Evolutionary conservation across 2,113 vertebrate genomes (phyloP), one percentile per base, ranked within the genome.

Genomic region (Plecotus auritus): DNA sequence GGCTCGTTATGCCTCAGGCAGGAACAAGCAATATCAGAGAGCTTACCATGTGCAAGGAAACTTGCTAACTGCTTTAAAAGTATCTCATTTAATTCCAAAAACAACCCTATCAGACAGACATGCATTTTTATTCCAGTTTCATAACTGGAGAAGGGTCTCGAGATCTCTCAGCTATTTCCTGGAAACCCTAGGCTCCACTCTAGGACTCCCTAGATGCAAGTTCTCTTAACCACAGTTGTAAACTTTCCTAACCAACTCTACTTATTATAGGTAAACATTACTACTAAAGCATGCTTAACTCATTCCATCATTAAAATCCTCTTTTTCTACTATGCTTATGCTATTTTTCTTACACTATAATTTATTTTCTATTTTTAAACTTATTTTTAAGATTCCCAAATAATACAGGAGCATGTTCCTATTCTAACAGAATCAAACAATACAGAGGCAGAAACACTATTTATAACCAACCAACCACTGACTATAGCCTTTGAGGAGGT

Each of bases 291-390:
- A 69, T 66, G 72, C 67, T 90, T 85, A 74, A 74, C 85, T 69
- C 37, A 90, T 90, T 59, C 42, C 49, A 74, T 67, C 88, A 91
- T 93, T 92, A 82, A 93, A 73, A 85, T 92, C 81, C 35, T 93
- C 90, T 85, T 72, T 64, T 88, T 67, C 59, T 90, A 85, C 54
- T 85, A 78, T 66, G 47, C 56, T 84, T 83, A 78, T 78, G 81
- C 56, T 97, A 69, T 88, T 88, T 93, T 93, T 49, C 94, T 93
- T 74, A 45, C 73, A 88, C 88, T 94, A 59, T 95, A 97, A 95
- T 97, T 96, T 95, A 88, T 95, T 95, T 96, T 93, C 96, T 96
- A 95, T 95, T 97, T 93, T 95, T 76, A 97, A 59, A 47, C 85
- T 94, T 95, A 96, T 95, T 92, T 97, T 96, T 80, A 93, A 92